Evolutionary conservation across 2,888 invertebrate species (phyloP), one percentile per base, ranked within the genome.

Genomic region (Rhagonycha lutea): DNA sequence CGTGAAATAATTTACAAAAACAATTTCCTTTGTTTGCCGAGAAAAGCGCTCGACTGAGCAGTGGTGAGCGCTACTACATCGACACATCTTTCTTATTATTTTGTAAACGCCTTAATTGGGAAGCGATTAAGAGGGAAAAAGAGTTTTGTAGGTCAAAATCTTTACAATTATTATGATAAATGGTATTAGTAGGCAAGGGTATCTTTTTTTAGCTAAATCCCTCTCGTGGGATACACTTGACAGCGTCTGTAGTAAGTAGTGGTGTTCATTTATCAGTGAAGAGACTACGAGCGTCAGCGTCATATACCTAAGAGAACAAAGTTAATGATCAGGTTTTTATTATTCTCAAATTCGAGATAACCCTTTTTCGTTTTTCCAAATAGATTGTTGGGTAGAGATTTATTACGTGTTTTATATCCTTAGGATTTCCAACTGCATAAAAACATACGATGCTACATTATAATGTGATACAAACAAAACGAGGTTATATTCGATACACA

Each of bases 181-280:
- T 47, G 32, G 32, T n/a, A 47, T 47, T n/a, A 47, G 32, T n/a
- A 47, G 32, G 32, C 32, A 47, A 47, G 32, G 11, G 28, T 47
- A 47, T 47, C 32, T n/a, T 47, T 47, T 28, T 47, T 47, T n/a
- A n/a, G 32, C 32, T n/a, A 47, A 47, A 77, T 78, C 78, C 75
- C 74, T 73, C 74, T 78, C 80, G 76, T 70, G 74, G 78, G 74
- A 75, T 74, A 73, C 78, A 76, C 80, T 80, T 79, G 80, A 79
- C 80, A 79, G 74, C 69, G 68, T 61, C 76, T 74, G 69, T 78
- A 75, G 75, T 78, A 75, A 75, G 74, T 74, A 70, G 69, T 69
- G 77, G 75, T 73, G 70, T 70, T 77, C 80, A 80, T 80, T 80
- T 80, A 80, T 80, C 80, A 80, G 73, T 63, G 68, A 74, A 69